A percentile compares a stretch with the other conserved stretches of the same genome.
phyloP scores from a whole-genome alignment of 2,888 invertebrate genomes.

The Neoaliturus tenellus region DNA sequence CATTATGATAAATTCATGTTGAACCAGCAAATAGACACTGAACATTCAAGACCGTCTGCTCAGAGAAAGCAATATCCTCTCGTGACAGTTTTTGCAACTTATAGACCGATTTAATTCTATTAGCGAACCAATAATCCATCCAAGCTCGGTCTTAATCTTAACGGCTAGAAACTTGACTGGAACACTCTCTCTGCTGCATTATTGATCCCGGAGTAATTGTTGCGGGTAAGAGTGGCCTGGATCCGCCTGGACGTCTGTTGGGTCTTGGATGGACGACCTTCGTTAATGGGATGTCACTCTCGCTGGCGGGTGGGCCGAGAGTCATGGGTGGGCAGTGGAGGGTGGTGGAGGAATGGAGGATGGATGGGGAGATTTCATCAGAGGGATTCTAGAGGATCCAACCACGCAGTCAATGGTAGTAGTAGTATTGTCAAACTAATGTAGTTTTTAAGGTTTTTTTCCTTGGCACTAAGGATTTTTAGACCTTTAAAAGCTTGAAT shows the following conservation, averaged over 20 bases:
- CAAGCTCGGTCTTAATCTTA: not conserved
- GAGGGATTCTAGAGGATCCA: too few species aligned
- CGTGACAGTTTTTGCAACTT: not conserved
- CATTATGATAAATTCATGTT: too few species aligned
- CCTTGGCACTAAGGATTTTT: too few species aligned
- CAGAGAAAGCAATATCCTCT: not conserved
- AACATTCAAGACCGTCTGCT: too few species aligned
- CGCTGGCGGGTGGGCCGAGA: not conserved
- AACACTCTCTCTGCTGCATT: slow-evolving; percentile 34
- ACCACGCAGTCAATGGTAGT: too few species aligned
- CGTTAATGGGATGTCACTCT: not conserved
- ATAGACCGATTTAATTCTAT: not conserved
- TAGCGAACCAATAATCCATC: not conserved
- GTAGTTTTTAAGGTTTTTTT: too few species aligned
- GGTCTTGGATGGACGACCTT: not conserved
- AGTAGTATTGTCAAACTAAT: too few species aligned
- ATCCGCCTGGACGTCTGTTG: not conserved
- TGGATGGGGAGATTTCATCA: too few species aligned
- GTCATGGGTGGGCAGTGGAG: too few species aligned
- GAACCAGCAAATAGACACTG: too few species aligned
- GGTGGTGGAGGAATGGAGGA: too few species aligned
- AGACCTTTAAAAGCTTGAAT: too few species aligned
- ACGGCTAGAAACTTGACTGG: not conserved
- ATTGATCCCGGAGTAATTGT: slow-evolving; percentile 28
- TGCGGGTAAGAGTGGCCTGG: slow-evolving; percentile 11